Evolutionary conservation across 2,113 vertebrate species (phyloP).

Genomic region (Phylloscopus whistleri): DNA sequence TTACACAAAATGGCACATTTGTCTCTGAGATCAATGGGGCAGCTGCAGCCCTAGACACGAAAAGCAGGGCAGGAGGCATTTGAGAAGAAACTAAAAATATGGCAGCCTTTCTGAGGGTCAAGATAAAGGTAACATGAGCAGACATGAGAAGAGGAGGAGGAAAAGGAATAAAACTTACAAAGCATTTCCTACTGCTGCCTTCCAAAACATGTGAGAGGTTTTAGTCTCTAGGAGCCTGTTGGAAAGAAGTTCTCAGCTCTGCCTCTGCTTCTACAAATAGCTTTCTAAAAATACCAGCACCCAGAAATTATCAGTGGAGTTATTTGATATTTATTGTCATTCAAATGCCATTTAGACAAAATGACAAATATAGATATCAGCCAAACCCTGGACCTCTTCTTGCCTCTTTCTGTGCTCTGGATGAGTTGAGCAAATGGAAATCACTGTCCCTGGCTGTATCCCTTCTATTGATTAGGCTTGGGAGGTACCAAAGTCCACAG

Average conservation of each 20-base stretch:
- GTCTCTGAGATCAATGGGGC: not conserved
- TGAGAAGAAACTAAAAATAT: not conserved
- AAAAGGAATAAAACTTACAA: not conserved
- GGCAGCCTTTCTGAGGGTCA: not conserved
- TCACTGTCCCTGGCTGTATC: not conserved
- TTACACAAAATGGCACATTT: not conserved
- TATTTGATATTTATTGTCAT: conserved; percentile 1
- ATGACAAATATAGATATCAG: not conserved
- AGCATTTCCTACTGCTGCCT: not conserved
- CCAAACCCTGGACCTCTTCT: not conserved
- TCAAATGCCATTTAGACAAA: not conserved
- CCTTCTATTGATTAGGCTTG: not conserved
- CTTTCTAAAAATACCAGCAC: conserved; percentile 23
- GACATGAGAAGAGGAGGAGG: not conserved
- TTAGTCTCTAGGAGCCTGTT: not conserved
- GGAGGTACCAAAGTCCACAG: not conserved
- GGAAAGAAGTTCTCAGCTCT: conserved; percentile 4
- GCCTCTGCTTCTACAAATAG: conserved; percentile 28
- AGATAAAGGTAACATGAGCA: not conserved
- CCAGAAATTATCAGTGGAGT: conserved; percentile 1
- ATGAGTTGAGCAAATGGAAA: not conserved
- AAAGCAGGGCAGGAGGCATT: not conserved
- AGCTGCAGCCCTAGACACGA: not conserved
- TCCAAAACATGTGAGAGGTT: not conserved
- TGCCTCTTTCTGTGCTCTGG: not conserved